Conservation (phyloP, 2,113 vertebrate species). For the Tachysurus vachellii region DNA sequence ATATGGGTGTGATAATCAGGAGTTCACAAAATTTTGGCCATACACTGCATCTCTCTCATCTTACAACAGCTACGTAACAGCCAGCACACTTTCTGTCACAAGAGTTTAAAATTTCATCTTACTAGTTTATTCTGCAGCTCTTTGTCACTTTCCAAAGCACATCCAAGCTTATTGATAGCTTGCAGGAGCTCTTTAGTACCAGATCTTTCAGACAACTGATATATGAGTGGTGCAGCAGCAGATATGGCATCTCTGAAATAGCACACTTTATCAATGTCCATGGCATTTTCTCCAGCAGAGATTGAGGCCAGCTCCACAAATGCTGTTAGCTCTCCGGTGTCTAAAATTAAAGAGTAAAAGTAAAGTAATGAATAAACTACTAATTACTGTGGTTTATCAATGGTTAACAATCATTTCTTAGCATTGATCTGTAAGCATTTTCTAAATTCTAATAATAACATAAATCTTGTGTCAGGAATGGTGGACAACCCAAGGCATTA, state of each 20-base stretch:
- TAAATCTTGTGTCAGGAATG: neutral
- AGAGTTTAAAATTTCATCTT: conserved; percentile 11
- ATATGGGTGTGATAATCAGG: too few species aligned
- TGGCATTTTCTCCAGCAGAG: conserved; percentile 82
- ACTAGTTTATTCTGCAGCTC: conserved; percentile 77
- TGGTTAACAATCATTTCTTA: neutral
- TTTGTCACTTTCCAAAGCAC: conserved; percentile 74
- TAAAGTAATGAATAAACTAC: neutral
- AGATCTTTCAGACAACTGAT: conserved; percentile 57
- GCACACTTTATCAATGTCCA: conserved; percentile 79
- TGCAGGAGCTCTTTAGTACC: conserved; percentile 65
- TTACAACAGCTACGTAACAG: neutral
- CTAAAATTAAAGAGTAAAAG: conserved; percentile 45
- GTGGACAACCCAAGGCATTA: too few species aligned
- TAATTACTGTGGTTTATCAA: neutral
- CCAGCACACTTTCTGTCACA: too few species aligned
- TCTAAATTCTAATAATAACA: neutral
- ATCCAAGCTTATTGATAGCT: conserved; percentile 70
- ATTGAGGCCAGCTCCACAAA: conserved; percentile 85
- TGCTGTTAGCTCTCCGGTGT: conserved; percentile 77
- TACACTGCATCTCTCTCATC: too few species aligned
- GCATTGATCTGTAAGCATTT: neutral
- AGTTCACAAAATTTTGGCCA: too few species aligned
- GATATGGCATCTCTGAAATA: conserved; percentile 79
- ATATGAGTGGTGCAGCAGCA: conserved; percentile 75